Conservation (phyloP, 2,888 invertebrate genomes). For the Stenichneumon culpator region DNA sequence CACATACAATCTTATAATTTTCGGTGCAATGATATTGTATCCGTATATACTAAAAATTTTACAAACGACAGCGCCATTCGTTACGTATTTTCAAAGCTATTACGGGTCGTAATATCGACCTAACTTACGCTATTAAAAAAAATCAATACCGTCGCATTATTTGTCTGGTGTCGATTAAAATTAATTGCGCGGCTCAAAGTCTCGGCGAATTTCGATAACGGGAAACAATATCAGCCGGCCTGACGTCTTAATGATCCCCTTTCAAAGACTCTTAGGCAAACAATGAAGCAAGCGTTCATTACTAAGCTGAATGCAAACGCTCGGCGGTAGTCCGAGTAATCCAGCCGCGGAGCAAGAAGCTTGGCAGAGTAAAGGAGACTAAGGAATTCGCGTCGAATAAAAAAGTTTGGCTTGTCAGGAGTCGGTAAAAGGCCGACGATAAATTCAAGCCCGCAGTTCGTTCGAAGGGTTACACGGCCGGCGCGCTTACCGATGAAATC, state of each 20-base stretch:
- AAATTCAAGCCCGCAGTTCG: conserved; percentile 4
- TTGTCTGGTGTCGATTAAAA: too few species aligned
- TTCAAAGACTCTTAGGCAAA: not conserved
- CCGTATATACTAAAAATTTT: too few species aligned
- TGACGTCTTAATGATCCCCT: not conserved
- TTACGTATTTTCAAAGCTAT: too few species aligned
- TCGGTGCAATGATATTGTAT: too few species aligned
- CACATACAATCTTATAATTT: too few species aligned
- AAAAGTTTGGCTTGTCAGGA: conserved; percentile 45
- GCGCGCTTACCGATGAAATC: conserved; percentile 39
- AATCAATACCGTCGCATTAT: not conserved
- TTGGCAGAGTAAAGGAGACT: conserved; percentile 45
- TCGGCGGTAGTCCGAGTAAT: not conserved
- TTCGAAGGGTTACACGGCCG: conserved; percentile 21
- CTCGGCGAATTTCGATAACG: not conserved
- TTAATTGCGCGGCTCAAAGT: not conserved
- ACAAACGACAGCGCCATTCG: too few species aligned
- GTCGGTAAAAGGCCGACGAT: conserved; percentile 28
- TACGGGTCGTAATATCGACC: too few species aligned
- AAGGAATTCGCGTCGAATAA: conserved; percentile 24
- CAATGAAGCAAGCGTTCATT: conserved; percentile 42
- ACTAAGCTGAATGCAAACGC: conserved; percentile 31
- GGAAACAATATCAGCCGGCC: not conserved
- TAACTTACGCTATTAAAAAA: not conserved
- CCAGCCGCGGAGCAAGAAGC: conserved; percentile 15